A percentile compares a stretch with the other conserved stretches of the same genome.
These are phyloP conservation scores for Trichomycterus rosablanca DNA, from an alignment of 2,113 vertebrate genomes.

Conservation along the genomic window DNA sequence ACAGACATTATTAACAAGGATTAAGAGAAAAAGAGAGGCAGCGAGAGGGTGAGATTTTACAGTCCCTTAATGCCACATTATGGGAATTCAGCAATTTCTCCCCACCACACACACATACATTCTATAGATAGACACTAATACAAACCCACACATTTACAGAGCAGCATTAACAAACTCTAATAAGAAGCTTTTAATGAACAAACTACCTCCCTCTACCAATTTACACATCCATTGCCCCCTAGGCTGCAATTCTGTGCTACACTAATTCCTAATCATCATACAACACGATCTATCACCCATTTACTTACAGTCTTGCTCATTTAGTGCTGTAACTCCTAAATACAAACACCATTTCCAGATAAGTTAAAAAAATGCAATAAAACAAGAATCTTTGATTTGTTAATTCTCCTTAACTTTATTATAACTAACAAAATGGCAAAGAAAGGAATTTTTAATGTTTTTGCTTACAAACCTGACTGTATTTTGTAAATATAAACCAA, in stretches of 20 bases:
- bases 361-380: too few relatives aligned
- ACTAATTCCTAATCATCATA: conserved; percentile 55
- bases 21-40: conserved; percentile 20
- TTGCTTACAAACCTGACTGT: too few relatives aligned
- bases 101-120: too few relatives aligned
- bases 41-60: conserved; percentile 10
- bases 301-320: too few relatives aligned
- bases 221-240: conserved; percentile 56
- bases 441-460: too few relatives aligned
- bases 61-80: not conserved
- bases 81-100: conserved; percentile 41
- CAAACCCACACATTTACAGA: conserved; percentile 35
- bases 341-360: too few relatives aligned
- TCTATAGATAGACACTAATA: conserved; percentile 60
- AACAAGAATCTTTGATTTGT: too few relatives aligned
- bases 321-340: too few relatives aligned
- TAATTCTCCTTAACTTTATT: too few relatives aligned
- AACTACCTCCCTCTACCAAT: conserved; percentile 57
- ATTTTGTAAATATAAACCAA: too few relatives aligned
- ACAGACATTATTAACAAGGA: too few relatives aligned
- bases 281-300: conserved; percentile 15
- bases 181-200: conserved; percentile 66
- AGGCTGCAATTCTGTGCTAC: conserved; percentile 56
- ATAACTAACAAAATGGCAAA: too few relatives aligned
- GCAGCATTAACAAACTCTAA: conserved; percentile 55